Base-by-base conservation (phyloP, 2,888 invertebrate species). In the Neoascia interrupta region DNA sequence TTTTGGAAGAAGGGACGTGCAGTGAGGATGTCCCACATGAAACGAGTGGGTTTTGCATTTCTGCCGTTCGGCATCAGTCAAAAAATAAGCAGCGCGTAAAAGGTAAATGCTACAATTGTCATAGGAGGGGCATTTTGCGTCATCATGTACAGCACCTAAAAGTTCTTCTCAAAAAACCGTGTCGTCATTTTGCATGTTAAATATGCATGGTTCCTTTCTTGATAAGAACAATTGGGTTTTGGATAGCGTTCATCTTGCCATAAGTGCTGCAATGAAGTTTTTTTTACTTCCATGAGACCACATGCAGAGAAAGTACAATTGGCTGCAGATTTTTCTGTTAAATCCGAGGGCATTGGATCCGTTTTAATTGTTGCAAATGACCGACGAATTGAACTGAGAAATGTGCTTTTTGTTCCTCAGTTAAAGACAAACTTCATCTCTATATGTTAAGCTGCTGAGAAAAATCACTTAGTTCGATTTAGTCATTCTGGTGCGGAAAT, bases 171-270 rank as follows among this genome's bases (percentile, higher is more conserved):
- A 18, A 10, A 53, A 53, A 53, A 53, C 5, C 26, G 37, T 53
- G 41, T 39, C 41, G 28, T 39, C 54, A 23, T 56, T 39, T 26
- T 26, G 54, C 6, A 56, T 56, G 28, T 21, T 47, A 1, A 47
- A 47, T 8, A n/a, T 28, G 16, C 47, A 16, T 1, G 15, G 47
- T 16, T 56, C 39, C 1, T 41, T 56, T 28, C 18, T 56, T 11
- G 28, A 41, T 56, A 41, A 28, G 41, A 53, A 53, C 36, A 53
- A 23, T 3, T 53, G 26, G 26, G 26, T 26, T 26, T 26, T 26
- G 26, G 26, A 26, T 26, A 26, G 26, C 26, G 26, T 8, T 26
- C 26, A 26, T 5, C 26, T 8, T 5, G 26, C 26, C 5, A 8
- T 5, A 5, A 26, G 26, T 26, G 26, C 26, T 26, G 26, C 8